Evolutionary conservation across 2,888 invertebrate species (phyloP).

Genomic region (Trisateles emortualis): DNA sequence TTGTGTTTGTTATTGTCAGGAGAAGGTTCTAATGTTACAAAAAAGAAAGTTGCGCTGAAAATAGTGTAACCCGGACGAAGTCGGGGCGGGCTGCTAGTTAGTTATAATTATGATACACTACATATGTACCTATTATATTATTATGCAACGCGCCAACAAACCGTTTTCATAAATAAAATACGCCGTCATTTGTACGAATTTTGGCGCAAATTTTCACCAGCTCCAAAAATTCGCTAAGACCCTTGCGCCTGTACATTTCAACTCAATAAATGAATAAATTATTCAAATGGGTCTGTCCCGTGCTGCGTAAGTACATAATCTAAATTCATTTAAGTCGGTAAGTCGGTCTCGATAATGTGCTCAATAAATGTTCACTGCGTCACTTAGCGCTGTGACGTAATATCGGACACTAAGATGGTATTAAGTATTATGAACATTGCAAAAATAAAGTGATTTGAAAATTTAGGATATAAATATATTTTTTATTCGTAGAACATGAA

Average conservation of each 20-base stretch:
- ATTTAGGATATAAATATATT: no score
- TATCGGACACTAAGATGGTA: neutral
- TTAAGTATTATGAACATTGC: no score
- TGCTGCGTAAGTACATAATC: constrained; percentile 1
- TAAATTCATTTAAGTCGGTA: constrained; percentile 1
- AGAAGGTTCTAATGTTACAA: no score
- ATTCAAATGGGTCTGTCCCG: neutral
- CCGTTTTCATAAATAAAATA: neutral
- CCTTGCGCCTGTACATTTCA: neutral
- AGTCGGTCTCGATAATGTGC: neutral
- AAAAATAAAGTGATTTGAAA: no score
- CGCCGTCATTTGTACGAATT: neutral
- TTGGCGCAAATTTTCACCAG: neutral
- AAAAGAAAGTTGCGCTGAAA: no score
- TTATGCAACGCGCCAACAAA: neutral
- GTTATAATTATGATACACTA: neutral
- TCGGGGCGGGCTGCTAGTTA: no score
- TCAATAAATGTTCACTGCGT: neutral
- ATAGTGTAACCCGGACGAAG: no score
- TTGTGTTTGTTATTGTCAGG: no score
- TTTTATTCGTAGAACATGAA: no score
- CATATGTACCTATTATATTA: no score
- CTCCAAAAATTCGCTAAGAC: neutral
- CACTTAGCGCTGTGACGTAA: neutral
- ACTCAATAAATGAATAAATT: neutral